A percentile compares a stretch with the other conserved stretches of the same genome.
These are phyloP conservation scores for Drosophila borealis DNA, from an alignment of 2,888 invertebrate species.

Conservation along the genomic window DNA sequence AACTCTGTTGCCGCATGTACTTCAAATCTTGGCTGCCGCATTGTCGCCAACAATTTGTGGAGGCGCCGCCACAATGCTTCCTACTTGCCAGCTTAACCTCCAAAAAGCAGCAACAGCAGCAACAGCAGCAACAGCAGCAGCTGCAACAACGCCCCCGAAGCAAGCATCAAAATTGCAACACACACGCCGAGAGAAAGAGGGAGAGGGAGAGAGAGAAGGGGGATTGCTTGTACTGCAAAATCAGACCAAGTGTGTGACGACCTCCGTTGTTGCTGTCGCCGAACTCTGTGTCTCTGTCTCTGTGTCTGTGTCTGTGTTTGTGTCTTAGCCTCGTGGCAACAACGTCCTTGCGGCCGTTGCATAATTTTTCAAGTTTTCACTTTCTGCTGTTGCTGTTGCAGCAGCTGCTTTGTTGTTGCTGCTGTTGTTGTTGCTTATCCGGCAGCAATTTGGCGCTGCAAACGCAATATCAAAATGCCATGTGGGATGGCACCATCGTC, in stretches of 20 bases:
- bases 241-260: constrained; percentile 79
- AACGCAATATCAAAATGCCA: constrained; percentile 66
- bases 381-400: constrained; percentile 46
- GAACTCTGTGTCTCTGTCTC: constrained; percentile 23
- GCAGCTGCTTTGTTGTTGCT: constrained; percentile 32
- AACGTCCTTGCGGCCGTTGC: constrained; percentile 79
- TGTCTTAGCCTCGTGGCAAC: constrained; percentile 63
- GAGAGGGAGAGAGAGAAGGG: constrained; percentile 7
- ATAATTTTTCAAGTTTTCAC: constrained; percentile 80
- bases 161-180: constrained; percentile 64
- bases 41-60: constrained; percentile 70
- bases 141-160: constrained; percentile 64
- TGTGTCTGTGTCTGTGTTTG: constrained; percentile 10
- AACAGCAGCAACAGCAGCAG: constrained; percentile 27
- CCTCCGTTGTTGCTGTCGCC: constrained; percentile 54
- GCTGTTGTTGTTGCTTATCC: constrained; percentile 55
- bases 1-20: constrained; percentile 27
- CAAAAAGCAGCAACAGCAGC: constrained; percentile 49
- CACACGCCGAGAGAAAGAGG: constrained; percentile 16
- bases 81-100: constrained; percentile 77
- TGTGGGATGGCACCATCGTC: constrained; percentile 75
- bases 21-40: constrained; percentile 47
- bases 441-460: constrained; percentile 75
- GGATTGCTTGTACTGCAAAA: constrained; percentile 47
- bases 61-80: constrained; percentile 73